Conservation (phyloP, 2,888 invertebrate species). For the Beris chalybata region DNA sequence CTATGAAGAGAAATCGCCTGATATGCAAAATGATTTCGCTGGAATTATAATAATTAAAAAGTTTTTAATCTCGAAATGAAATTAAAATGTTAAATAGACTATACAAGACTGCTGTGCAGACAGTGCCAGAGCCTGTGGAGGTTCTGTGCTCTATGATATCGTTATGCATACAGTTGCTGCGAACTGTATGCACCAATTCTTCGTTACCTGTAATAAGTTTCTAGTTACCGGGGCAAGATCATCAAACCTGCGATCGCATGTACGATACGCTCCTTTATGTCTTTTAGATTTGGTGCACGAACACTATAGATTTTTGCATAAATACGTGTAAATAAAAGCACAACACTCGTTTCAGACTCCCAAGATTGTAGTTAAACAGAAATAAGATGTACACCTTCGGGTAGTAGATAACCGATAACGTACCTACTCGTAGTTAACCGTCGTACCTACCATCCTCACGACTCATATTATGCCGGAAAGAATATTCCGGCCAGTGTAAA, state of each 20-base stretch:
- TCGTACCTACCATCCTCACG: no score
- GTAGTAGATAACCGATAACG: conserved; percentile 15
- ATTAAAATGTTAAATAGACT: conserved; percentile 38
- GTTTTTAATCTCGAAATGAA: conserved; percentile 26
- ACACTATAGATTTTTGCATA: conserved; percentile 24
- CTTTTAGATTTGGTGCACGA: conserved; percentile 14
- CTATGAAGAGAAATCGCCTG: conserved; percentile 11
- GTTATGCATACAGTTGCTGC: background rate
- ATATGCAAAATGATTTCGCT: conserved; percentile 40
- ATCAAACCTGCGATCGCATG: conserved; percentile 20
- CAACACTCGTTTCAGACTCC: conserved; percentile 6
- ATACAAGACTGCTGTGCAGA: conserved; percentile 3
- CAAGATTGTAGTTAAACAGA: conserved; percentile 2
- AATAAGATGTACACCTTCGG: conserved; percentile 20
- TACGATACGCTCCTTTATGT: conserved; percentile 8
- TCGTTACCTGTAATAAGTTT: no score
- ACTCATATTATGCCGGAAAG: no score
- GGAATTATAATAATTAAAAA: conserved; percentile 40
- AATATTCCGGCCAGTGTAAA: no score
- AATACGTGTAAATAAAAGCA: conserved; percentile 11
- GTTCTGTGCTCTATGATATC: no score
- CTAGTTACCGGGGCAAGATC: conserved; percentile 9
- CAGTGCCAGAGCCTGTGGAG: background rate
- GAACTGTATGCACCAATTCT: conserved; percentile 11
- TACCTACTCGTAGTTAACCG: no score